Conservation (phyloP, 2,113 vertebrate species). For the Ctenodactylus gundi region DNA sequence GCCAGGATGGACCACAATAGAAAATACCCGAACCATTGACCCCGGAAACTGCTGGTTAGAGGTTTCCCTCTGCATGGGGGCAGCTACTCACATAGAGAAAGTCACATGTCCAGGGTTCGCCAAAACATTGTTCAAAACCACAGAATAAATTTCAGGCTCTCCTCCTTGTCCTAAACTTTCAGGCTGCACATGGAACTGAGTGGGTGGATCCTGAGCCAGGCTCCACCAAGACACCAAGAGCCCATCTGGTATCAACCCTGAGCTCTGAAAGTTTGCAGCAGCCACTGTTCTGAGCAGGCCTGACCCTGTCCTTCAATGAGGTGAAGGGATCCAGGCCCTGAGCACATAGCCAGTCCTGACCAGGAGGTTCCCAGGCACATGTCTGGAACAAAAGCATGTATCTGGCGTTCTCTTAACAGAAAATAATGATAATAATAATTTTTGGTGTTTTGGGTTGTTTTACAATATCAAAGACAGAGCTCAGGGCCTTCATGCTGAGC, state of each 20-base stretch:
- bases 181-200: not conserved
- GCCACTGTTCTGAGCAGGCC: not conserved
- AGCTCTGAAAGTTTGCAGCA: not conserved
- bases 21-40: not conserved
- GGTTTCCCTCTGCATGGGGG: not conserved
- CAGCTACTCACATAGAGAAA: not conserved
- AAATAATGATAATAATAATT: too few species aligned
- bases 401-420: not conserved
- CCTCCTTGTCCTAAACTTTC: not conserved
- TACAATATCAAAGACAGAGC: too few species aligned
- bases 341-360: not conserved
- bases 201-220: not conserved
- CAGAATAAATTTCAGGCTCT: not conserved
- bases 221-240: not conserved
- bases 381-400: not conserved
- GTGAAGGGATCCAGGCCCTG: not conserved
- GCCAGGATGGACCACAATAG: not conserved
- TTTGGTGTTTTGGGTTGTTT: too few species aligned
- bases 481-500: too few species aligned
- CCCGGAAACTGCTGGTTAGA: not conserved
- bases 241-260: rapidly evolving
- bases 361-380: not conserved
- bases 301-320: not conserved
- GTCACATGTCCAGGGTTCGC: not conserved
- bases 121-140: not conserved